A percentile compares a stretch with the other conserved stretches of the same genome.
Conservation (phyloP, 2,113 vertebrate species). For the Jacana jacana region DNA sequence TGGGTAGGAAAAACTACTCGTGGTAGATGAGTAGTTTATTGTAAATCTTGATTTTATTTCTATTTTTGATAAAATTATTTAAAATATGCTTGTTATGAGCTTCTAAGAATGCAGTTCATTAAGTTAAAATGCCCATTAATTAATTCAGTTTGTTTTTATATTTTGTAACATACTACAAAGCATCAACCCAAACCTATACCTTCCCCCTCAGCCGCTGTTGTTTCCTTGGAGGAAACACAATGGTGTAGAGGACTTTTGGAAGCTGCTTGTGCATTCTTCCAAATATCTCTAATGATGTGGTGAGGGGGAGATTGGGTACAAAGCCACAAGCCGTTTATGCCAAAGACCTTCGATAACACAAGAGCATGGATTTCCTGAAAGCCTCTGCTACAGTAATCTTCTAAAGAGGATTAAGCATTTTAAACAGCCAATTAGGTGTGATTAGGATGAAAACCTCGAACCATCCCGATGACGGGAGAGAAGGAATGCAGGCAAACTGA, state of each 20-base stretch:
- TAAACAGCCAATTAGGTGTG: slow-evolving; percentile 12
- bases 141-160: neutral
- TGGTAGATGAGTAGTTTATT: neutral
- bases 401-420: slow-evolving; percentile 50
- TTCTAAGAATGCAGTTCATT: neutral
- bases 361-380: neutral
- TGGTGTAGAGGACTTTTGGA: neutral
- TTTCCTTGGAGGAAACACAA: neutral
- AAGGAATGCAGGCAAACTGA: slow-evolving; percentile 21
- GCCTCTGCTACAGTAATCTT: slow-evolving; percentile 1
- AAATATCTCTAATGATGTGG: neutral
- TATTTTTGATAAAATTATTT: neutral
- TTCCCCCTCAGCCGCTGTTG: neutral
- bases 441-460: slow-evolving; percentile 25
- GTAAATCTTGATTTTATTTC: neutral
- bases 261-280: neutral
- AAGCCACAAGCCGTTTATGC: neutral
- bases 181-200: neutral
- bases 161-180: neutral
- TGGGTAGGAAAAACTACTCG: neutral
- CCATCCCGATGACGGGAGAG: neutral
- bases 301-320: neutral
- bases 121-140: neutral
- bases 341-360: neutral
- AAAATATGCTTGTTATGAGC: rapidly evolving